A percentile compares a stretch with the other conserved stretches of the same genome.
Conservation (phyloP, 2,113 vertebrate genomes). For the Colinus virginianus region DNA sequence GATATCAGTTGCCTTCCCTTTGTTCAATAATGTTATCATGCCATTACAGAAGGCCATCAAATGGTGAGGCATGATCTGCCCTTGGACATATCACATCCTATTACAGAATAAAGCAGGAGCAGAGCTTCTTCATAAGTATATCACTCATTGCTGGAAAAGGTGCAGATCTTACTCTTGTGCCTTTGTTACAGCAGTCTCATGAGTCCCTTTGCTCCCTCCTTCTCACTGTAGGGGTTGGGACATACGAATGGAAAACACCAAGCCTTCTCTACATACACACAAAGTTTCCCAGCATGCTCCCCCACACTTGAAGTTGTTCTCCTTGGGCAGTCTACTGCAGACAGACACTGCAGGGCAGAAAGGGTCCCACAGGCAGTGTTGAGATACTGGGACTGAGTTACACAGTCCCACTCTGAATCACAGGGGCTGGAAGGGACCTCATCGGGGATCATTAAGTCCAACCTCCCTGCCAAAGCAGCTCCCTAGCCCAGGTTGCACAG, state of each 20-base stretch:
- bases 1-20: too few species aligned
- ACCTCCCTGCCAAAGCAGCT: too few species aligned
- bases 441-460: too few species aligned
- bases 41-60: too few species aligned
- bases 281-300: neutral
- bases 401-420: fast-evolving
- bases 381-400: neutral
- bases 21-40: too few species aligned
- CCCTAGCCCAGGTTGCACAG: too few species aligned
- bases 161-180: neutral
- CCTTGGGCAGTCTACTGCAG: neutral
- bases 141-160: neutral
- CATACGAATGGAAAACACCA: neutral
- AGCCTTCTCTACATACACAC: neutral
- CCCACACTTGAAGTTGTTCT: fast-evolving
- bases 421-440: too few species aligned
- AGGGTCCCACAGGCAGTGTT: neutral
- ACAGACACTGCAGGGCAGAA: neutral
- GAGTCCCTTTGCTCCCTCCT: fast-evolving
- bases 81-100: neutral
- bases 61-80: too few species aligned
- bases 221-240: fast-evolving
- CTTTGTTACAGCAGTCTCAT: fast-evolving
- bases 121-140: neutral
- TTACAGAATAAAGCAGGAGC: neutral